phyloP scores from a whole-genome alignment of 2,888 invertebrate genomes.

The Cinara cedri region DNA sequence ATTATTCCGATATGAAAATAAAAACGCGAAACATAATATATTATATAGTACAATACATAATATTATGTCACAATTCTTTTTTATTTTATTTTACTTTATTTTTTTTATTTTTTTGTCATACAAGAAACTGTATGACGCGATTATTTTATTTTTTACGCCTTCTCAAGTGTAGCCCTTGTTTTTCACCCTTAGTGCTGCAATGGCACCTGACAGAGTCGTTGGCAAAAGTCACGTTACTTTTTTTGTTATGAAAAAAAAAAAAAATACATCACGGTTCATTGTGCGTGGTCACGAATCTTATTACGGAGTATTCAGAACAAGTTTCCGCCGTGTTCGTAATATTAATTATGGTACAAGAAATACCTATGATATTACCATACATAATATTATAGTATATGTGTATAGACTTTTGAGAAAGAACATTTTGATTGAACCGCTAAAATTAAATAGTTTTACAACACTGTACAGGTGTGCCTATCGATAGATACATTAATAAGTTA shows the following conservation, averaged over 20 bases:
- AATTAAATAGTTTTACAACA: no score
- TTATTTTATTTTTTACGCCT: conserved; percentile 42
- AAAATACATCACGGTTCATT: conserved; percentile 20
- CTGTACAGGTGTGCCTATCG: no score
- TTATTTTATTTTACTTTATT: no score
- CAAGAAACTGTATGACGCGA: conserved; percentile 26
- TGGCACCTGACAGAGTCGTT: conserved; percentile 26
- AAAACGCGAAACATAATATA: neutral
- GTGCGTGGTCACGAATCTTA: conserved; percentile 43
- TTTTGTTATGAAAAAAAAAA: conserved; percentile 1
- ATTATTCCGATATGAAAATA: neutral
- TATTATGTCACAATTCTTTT: conserved; percentile 28
- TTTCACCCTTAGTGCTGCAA: conserved; percentile 7
- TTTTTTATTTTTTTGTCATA: conserved; percentile 2
- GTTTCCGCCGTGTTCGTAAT: neutral
- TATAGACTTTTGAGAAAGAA: conserved; percentile 2
- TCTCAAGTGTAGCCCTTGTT: conserved; percentile 45
- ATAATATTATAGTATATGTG: no score
- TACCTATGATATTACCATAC: no score
- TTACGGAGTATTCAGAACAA: neutral
- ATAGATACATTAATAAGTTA: no score
- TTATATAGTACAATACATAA: neutral
- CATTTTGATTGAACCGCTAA: neutral
- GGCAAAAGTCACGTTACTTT: conserved; percentile 48
- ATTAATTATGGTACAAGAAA: neutral